These are phyloP conservation scores for Drymonia ruficornis DNA, from an alignment of 2,888 invertebrate species.

Conservation along the genomic window DNA sequence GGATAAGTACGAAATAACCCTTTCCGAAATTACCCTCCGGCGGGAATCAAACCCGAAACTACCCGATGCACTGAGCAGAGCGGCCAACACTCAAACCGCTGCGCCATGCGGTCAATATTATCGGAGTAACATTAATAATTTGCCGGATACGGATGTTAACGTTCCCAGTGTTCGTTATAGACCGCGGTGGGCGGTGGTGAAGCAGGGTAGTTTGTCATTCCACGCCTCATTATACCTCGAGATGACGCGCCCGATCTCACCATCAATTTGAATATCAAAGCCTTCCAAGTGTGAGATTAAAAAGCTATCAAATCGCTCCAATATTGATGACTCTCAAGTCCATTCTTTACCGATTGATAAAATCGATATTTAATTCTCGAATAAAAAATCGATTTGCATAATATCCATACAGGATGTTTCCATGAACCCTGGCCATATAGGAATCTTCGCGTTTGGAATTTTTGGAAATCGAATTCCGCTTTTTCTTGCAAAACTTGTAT, in stretches of 20 bases:
- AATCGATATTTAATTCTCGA: slow-evolving; percentile 23
- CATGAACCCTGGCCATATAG: background rate
- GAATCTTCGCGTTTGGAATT: background rate
- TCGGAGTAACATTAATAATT: no score
- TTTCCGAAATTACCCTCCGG: no score
- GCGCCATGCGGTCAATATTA: no score
- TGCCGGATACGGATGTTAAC: slow-evolving; percentile 47
- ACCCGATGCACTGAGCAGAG: no score
- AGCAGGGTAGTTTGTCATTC: slow-evolving; percentile 71
- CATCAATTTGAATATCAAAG: slow-evolving; percentile 66
- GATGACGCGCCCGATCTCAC: slow-evolving; percentile 50
- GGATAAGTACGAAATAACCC: no score
- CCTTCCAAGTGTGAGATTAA: slow-evolving; percentile 42
- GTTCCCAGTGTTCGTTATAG: slow-evolving; percentile 48
- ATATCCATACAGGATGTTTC: slow-evolving; percentile 32
- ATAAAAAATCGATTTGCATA: slow-evolving; percentile 30
- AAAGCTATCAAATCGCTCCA: slow-evolving; percentile 37
- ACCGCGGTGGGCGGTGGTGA: slow-evolving; percentile 65
- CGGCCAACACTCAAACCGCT: no score
- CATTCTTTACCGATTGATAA: slow-evolving; percentile 38
- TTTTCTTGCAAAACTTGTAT: slow-evolving; percentile 22
- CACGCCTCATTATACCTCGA: slow-evolving; percentile 57
- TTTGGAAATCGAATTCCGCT: slow-evolving; percentile 17
- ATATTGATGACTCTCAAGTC: slow-evolving; percentile 40
- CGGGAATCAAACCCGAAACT: no score